Evolutionary conservation across 2,113 vertebrate species (phyloP).

Genomic region (Odontesthes bonariensis): DNA sequence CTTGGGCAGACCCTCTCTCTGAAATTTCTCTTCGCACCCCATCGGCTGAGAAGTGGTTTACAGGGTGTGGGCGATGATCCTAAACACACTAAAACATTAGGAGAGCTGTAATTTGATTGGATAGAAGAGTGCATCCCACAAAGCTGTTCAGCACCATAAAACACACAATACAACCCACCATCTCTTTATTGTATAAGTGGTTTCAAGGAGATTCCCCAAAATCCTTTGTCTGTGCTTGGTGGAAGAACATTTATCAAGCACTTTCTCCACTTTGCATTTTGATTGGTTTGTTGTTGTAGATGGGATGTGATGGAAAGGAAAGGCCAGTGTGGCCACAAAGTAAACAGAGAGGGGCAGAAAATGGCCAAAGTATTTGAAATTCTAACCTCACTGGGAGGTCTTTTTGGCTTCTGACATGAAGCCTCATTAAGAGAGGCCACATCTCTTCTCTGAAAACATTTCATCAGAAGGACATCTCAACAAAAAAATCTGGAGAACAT

Average conservation of each 20-base stretch:
- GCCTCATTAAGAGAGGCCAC: slow-evolving; percentile 49
- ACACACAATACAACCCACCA: slow-evolving; percentile 19
- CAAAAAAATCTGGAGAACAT: slow-evolving; percentile 9
- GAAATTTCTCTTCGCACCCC: slow-evolving; percentile 47
- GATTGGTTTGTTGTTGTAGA: slow-evolving; percentile 32
- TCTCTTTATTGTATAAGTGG: slow-evolving; percentile 17
- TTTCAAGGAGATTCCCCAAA: slow-evolving; percentile 10
- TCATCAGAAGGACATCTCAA: slow-evolving; percentile 16
- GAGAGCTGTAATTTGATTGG: slow-evolving; percentile 35
- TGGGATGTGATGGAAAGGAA: slow-evolving; percentile 32
- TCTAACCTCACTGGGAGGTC: slow-evolving; percentile 45
- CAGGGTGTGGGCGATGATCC: slow-evolving; percentile 27
- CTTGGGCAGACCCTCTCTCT: slow-evolving; percentile 31
- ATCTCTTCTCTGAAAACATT: slow-evolving; percentile 33
- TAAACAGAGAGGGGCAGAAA: slow-evolving; percentile 52
- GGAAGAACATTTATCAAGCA: not conserved
- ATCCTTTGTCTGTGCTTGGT: slow-evolving; percentile 9
- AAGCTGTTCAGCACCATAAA: slow-evolving; percentile 35
- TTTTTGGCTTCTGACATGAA: slow-evolving; percentile 34
- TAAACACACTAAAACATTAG: slow-evolving; percentile 38
- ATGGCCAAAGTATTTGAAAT: slow-evolving; percentile 45
- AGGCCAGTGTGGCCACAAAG: slow-evolving; percentile 39
- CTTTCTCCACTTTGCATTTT: slow-evolving; percentile 26
- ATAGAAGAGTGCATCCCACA: slow-evolving; percentile 15
- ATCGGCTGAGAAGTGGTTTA: slow-evolving; percentile 33